These are phyloP conservation scores for Corella eumyota DNA, from an alignment of 23 tunicate species.

Conservation along the genomic window DNA sequence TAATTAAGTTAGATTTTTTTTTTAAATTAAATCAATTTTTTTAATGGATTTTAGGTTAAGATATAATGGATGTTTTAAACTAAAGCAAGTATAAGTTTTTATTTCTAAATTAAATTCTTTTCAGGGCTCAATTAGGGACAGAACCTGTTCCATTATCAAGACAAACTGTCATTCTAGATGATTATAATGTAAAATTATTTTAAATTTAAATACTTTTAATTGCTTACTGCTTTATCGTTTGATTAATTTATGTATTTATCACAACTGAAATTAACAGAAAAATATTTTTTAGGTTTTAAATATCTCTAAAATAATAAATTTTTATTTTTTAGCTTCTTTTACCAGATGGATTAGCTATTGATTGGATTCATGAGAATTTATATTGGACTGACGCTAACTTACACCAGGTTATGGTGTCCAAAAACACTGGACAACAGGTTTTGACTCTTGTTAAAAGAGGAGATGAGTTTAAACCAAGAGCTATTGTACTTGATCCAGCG, in stretches of 20 bases:
- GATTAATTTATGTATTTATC: too few species aligned
- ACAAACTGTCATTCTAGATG: background rate
- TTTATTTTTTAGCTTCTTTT: background rate
- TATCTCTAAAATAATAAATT: too few species aligned
- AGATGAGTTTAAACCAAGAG: constrained; percentile 1
- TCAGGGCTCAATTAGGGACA: constrained; percentile 1
- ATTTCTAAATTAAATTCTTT: too few species aligned
- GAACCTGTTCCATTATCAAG: background rate
- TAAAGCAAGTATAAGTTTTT: too few species aligned
- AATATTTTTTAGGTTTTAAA: background rate
- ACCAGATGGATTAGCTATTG: constrained; percentile 42
- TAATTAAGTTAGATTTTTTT: too few species aligned
- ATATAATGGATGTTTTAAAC: too few species aligned
- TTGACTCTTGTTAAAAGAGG: constrained; percentile 2
- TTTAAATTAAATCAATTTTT: too few species aligned
- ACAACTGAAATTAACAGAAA: background rate
- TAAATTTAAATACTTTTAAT: too few species aligned
- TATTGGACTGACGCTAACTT: constrained; percentile 28
- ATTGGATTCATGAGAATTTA: constrained; percentile 21
- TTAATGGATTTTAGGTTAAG: too few species aligned
- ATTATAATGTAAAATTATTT: background rate
- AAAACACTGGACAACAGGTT: background rate
- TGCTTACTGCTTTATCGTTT: too few species aligned
- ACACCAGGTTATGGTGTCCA: constrained; percentile 12
- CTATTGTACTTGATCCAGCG: constrained; percentile 8